Percentiles rank a stretch among this genome's conserved stretches.
These are phyloP conservation scores for Phthorimaea operculella DNA, from an alignment of 1,140 invertebrate species.

Conservation along the genomic window DNA sequence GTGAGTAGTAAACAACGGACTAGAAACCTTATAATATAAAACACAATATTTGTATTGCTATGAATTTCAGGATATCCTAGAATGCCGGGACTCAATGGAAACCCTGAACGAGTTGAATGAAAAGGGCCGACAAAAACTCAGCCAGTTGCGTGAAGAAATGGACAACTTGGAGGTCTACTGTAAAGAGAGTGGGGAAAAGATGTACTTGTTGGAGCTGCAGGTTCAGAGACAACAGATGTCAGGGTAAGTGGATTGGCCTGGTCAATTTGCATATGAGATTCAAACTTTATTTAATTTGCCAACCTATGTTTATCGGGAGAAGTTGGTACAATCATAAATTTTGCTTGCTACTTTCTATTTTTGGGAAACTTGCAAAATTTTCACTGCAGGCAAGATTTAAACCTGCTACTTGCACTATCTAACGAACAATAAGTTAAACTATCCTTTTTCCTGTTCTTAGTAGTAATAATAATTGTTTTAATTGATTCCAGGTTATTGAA, in stretches of 20 bases:
- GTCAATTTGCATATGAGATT: too few relatives aligned
- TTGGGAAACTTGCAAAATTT: too few relatives aligned
- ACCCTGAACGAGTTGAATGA: conserved; percentile 78
- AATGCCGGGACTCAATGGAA: conserved; percentile 74
- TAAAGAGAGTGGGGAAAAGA: conserved; percentile 72
- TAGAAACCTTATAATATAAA: too few relatives aligned
- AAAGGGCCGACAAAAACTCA: conserved; percentile 75
- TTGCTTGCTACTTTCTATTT: too few relatives aligned
- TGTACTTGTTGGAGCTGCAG: conserved; percentile 73
- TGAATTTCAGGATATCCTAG: conserved; percentile 46
- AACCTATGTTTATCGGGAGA: too few relatives aligned
- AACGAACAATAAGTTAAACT: too few relatives aligned
- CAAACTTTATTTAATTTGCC: too few relatives aligned
- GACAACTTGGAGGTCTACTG: conserved; percentile 75
- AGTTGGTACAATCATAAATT: too few relatives aligned
- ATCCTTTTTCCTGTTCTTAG: too few relatives aligned
- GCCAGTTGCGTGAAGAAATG: conserved; percentile 73
- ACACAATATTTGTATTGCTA: conserved; percentile 13
- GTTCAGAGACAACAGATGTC: conserved; percentile 76
- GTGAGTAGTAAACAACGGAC: too few relatives aligned
- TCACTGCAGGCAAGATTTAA: too few relatives aligned
- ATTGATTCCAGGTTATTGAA: conserved; percentile 70
- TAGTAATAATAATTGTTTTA: neutral
- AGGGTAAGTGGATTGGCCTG: conserved; percentile 61
- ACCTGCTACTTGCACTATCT: too few relatives aligned